A percentile compares a stretch with the other conserved stretches of the same genome.
Evolutionary conservation across 2,797 vertebrate genomes (phyloP).

Genomic region (Falco naumanni): DNA sequence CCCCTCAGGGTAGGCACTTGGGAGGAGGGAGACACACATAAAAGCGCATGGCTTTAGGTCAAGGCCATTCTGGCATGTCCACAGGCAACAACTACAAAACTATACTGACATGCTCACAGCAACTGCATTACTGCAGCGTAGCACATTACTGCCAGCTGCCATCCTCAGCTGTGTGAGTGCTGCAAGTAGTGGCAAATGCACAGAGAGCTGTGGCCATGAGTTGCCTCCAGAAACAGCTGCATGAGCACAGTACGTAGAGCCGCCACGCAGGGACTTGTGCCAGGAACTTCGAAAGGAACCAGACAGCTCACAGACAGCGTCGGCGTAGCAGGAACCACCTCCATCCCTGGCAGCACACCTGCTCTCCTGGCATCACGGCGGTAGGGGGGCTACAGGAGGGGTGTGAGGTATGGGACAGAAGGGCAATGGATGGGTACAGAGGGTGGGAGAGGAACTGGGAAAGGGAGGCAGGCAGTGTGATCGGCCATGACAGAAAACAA

Average conservation of each 20-base stretch:
- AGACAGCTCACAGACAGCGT: not conserved
- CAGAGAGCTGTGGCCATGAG: not conserved
- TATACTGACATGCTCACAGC: not conserved
- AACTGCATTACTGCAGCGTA: not conserved
- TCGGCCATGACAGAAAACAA: not conserved
- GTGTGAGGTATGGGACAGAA: not conserved
- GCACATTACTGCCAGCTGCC: not conserved
- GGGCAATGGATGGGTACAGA: not conserved
- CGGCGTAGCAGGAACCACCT: not conserved
- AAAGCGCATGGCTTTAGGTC: not conserved
- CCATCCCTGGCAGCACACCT: not conserved
- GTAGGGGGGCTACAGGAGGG: not conserved
- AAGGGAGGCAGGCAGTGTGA: not conserved
- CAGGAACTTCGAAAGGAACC: not conserved
- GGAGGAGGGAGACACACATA: not conserved
- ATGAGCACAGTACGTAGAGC: not conserved
- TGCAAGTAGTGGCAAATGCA: not conserved
- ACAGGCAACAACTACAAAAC: not conserved
- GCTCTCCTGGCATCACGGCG: not conserved
- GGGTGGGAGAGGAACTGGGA: not conserved
- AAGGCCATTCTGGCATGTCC: not conserved
- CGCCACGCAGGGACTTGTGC: accelerated
- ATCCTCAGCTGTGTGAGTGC: not conserved
- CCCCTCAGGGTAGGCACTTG: not conserved
- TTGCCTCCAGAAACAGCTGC: not conserved